These are phyloP conservation scores for Acrocyrtus sp. DNA, from an alignment of 2,888 invertebrate species.

Conservation along the genomic window DNA sequence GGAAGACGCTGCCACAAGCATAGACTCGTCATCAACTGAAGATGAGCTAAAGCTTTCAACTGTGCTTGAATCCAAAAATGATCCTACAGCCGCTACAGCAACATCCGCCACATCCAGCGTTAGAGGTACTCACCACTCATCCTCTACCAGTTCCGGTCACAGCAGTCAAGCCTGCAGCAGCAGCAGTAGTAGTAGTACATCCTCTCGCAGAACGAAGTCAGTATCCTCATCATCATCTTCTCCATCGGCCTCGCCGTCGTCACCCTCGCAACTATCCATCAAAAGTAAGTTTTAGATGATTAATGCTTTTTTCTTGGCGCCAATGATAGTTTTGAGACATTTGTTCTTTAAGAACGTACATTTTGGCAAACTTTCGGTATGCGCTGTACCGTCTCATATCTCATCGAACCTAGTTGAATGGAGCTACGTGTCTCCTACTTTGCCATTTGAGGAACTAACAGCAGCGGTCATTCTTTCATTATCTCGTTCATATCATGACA, in stretches of 20 bases:
- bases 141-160: conserved; percentile 17
- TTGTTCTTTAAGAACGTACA: neutral
- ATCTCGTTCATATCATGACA: too few species aligned
- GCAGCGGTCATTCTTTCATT: too few species aligned
- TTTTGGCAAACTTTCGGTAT: too few species aligned
- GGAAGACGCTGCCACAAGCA: conserved; percentile 19
- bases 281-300: conserved; percentile 52
- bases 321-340: neutral
- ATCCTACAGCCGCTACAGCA: neutral
- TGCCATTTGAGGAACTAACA: too few species aligned
- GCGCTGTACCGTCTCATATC: too few species aligned
- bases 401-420: too few species aligned
- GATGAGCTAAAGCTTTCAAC: conserved; percentile 27
- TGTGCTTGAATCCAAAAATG: conserved; percentile 4
- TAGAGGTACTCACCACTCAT: neutral
- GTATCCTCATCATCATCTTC: conserved; percentile 40
- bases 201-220: conserved; percentile 38
- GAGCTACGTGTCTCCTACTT: too few species aligned
- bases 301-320: too few species aligned
- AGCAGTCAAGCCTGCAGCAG: conserved; percentile 20
- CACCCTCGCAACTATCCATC: conserved; percentile 42
- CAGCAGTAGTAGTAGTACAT: conserved; percentile 20
- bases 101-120: neutral
- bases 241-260: conserved; percentile 32
- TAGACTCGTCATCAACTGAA: conserved; percentile 32